phyloP scores from a whole-genome alignment of 2,888 invertebrate genomes.

The Rhagonycha lutea region DNA sequence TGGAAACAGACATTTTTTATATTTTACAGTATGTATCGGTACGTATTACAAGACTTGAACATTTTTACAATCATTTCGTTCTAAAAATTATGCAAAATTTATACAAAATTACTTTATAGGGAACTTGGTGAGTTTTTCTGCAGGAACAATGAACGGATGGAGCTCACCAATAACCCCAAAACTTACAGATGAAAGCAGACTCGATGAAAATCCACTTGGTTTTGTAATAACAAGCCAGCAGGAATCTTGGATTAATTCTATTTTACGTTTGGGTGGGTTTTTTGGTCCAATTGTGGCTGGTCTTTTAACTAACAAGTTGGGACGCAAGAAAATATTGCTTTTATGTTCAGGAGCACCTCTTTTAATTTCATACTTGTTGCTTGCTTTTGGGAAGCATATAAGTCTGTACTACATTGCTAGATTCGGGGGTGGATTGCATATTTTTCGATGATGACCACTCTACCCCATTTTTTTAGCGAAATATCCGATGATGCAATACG shows the following conservation, averaged over 20 bases:
- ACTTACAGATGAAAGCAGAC: constrained; percentile 36
- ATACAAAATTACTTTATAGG: too few relatives aligned
- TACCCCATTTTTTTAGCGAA: constrained; percentile 84
- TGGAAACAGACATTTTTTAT: too few relatives aligned
- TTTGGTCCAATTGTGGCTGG: constrained; percentile 72
- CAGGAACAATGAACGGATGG: constrained; percentile 56
- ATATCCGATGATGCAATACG: constrained; percentile 69
- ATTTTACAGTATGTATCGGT: too few relatives aligned
- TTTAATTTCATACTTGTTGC: constrained; percentile 54
- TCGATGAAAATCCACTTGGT: constrained; percentile 55
- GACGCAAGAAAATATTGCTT: constrained; percentile 66
- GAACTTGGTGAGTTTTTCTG: too few relatives aligned
- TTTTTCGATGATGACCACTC: constrained; percentile 69
- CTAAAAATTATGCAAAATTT: too few relatives aligned
- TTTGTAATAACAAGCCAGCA: constrained; percentile 59
- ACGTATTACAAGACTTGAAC: too few relatives aligned
- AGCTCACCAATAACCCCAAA: constrained; percentile 45
- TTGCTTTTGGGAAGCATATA: constrained; percentile 45
- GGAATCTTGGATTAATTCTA: constrained; percentile 74
- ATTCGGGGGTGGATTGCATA: constrained; percentile 63
- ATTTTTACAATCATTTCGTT: too few relatives aligned
- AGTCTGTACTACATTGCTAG: constrained; percentile 51
- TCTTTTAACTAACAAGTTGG: constrained; percentile 66
- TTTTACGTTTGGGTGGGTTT: constrained; percentile 67
- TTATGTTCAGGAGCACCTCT: constrained; percentile 66